Conservation (phyloP, 1,140 invertebrate genomes). For the Acyrthosiphon pisum region DNA sequence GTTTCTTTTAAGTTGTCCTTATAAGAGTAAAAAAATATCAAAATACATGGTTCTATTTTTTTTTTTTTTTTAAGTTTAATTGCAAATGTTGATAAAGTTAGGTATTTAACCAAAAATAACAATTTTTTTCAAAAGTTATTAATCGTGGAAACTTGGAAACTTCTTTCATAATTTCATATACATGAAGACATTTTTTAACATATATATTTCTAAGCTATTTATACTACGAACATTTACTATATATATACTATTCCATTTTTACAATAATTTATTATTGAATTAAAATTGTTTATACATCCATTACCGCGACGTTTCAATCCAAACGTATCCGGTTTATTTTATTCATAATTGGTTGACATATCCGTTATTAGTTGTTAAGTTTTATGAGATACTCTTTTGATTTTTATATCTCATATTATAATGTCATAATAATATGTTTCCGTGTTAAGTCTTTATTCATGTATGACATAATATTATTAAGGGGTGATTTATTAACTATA, state of each 20-base stretch:
- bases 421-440: neutral
- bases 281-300: neutral
- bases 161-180: too few relatives aligned
- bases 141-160: too few relatives aligned
- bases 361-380: neutral
- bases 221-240: neutral
- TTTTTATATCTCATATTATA: neutral
- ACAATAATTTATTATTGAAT: neutral
- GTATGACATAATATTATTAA: neutral
- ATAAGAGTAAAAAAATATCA: too few relatives aligned
- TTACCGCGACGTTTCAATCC: neutral
- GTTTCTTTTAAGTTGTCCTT: too few relatives aligned
- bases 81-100: too few relatives aligned
- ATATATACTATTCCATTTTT: too few relatives aligned
- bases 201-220: neutral
- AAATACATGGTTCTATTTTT: too few relatives aligned
- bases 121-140: too few relatives aligned
- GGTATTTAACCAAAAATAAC: too few relatives aligned
- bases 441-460: neutral
- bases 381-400: neutral
- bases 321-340: neutral
- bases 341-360: neutral
- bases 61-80: too few relatives aligned
- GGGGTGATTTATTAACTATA: neutral
- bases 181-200: too few relatives aligned